Conservation (phyloP, 30 jellyfish, hydroid and myxozoan genomes). For the Turritopsis rubra region DNA sequence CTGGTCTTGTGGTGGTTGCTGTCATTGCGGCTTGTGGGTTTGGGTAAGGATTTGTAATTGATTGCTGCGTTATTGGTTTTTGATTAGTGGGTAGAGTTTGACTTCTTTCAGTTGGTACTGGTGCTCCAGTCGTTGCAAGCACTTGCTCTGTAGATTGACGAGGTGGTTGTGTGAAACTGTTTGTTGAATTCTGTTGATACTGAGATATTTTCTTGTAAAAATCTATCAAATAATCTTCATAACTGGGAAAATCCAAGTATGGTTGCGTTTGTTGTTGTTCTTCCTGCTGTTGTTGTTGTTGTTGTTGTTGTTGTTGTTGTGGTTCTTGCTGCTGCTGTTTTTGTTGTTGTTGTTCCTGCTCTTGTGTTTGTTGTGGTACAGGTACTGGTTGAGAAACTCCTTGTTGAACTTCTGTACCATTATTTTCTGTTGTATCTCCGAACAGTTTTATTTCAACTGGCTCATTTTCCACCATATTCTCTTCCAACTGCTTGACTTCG, state of each 20-base stretch:
- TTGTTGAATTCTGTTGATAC: neutral
- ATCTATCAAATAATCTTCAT: conserved; percentile 27
- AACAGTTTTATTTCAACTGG: neutral
- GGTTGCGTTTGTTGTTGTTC: conserved; percentile 10
- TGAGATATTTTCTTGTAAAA: neutral
- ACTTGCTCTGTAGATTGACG: neutral
- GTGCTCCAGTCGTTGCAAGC: neutral
- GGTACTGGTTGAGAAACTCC: neutral
- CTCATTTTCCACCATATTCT: neutral
- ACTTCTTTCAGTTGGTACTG: neutral
- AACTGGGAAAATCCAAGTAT: conserved; percentile 16
- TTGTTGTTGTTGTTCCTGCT: neutral
- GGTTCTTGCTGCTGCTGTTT: neutral
- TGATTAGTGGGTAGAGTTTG: neutral
- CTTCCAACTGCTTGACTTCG: neutral
- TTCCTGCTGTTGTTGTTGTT: conserved; percentile 10
- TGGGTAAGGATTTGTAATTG: neutral
- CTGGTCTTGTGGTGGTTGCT: neutral
- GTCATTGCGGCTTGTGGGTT: neutral
- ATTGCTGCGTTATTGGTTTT: neutral
- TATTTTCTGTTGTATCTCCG: neutral
- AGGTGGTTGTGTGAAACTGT: neutral
- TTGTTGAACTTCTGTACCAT: neutral
- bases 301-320: conserved; percentile 7
- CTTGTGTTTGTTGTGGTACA: neutral